Base-by-base conservation (phyloP, 1,140 invertebrate genomes). In the Heterodera carotae region DNA sequence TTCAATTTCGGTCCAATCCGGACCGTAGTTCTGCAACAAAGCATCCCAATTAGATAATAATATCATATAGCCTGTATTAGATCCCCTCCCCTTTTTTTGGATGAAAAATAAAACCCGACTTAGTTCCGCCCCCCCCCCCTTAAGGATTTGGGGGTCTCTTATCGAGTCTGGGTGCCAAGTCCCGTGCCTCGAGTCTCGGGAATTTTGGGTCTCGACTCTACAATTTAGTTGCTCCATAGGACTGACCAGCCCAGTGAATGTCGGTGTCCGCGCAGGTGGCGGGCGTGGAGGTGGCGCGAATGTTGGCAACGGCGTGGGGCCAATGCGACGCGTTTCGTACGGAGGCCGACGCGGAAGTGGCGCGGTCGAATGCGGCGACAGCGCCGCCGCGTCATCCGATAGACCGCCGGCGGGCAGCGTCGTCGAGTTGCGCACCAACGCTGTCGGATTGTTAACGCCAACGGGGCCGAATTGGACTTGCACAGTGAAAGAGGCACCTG, bases 371-470 rank as follows among this genome's bases (percentile, higher is more conserved):
- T 31, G 81, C 15, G 48, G 81, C 12, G 48, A 22, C 48, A 18
- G 48, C 22, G 48, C n/a, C n/a, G 81, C 15, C 12, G 81, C 12
- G 48, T 22, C 48, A 18, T 12, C 22, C 12, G 2, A 15, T 12
- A 22, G 48, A 18, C 48, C 22, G 22, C 15, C 48, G 48, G 48
- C 18, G 48, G 18, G 4, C 12, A 18, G 48, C 34, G 69, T 69
- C 22, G 81, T 86, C 29, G 76, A 76, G 70, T 86, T 86, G 39
- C 81, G 76, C 43, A 86, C 56, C 22, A 88, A 64, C 27, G 76
- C 81, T 22, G 76, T 85, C 15, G 85, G 84, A 68, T 86, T 80
- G 48, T 86, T 88, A 0, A 86, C 86, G n/a, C 87, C 87, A 22
- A 85, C 83, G 5, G 82, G 82, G 25, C 82, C 82, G 71, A 84